Conservation (phyloP, 2,113 vertebrate species). For the Chrysochloris asiatica region DNA sequence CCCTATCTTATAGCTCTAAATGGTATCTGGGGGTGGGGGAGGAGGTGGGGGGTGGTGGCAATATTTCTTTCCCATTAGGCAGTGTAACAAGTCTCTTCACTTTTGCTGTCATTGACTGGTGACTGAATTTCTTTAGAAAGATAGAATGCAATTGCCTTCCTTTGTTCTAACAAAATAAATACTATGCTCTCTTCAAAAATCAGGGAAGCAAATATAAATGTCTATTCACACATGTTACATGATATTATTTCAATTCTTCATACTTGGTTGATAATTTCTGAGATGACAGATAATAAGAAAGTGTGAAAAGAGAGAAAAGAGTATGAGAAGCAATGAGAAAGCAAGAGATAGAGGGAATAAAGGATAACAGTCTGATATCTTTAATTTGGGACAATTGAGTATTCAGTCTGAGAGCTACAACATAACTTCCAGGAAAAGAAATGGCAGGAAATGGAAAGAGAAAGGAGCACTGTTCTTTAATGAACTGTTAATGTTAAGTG, state of each 20-base stretch:
- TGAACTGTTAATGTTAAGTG: too few species aligned
- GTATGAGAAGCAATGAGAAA: neutral
- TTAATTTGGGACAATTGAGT: neutral
- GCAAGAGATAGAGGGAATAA: neutral
- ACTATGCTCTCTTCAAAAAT: neutral
- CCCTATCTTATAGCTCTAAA: too few species aligned
- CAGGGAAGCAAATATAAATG: neutral
- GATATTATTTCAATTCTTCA: neutral
- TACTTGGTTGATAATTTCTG: neutral
- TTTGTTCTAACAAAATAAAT: neutral
- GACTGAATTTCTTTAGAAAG: too few species aligned
- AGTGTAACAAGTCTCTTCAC: too few species aligned
- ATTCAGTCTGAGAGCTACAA: neutral
- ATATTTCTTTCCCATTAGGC: too few species aligned
- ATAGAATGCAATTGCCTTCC: neutral
- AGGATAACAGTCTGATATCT: neutral
- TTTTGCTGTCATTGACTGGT: too few species aligned
- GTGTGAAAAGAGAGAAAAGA: neutral
- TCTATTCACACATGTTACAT: neutral
- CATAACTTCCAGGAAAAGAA: neutral
- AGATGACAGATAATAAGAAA: neutral
- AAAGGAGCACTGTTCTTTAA: neutral
- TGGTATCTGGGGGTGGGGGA: too few species aligned
- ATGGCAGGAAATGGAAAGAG: neutral
- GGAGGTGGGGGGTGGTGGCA: too few species aligned